A percentile compares a stretch with the other conserved stretches of the same genome.
Conservation (phyloP, 2,113 vertebrate species). For the Orthochromis malagaraziensis region DNA sequence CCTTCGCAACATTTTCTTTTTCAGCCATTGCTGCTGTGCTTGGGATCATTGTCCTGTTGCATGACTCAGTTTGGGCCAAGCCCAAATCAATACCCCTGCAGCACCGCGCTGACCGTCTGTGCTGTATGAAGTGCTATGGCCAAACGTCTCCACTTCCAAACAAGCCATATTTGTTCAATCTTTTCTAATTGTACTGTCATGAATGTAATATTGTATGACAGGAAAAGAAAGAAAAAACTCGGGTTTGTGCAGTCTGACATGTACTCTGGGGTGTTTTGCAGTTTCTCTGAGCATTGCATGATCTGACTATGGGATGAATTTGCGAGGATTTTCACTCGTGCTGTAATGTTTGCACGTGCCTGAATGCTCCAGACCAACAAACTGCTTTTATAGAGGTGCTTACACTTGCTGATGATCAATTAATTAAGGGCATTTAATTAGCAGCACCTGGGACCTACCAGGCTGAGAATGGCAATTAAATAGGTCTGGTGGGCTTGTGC, state of each 20-base stretch:
- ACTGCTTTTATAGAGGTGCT: neutral
- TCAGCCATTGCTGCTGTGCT: neutral
- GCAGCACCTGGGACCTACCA: neutral
- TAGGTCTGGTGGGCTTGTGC: neutral
- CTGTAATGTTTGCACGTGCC: neutral
- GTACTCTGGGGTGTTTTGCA: neutral
- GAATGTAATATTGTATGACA: neutral
- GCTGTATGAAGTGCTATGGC: neutral
- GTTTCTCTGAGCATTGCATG: accelerated
- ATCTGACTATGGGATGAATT: neutral
- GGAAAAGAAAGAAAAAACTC: neutral
- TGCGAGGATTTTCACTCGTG: accelerated
- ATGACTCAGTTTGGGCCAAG: neutral
- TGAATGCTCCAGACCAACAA: neutral
- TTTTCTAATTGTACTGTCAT: neutral
- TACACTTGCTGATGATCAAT: neutral
- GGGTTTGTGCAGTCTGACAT: neutral
- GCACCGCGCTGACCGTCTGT: neutral
- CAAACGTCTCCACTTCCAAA: neutral
- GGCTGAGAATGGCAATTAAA: neutral
- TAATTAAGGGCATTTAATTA: neutral
- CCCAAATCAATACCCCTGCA: neutral
- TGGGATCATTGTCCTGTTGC: neutral
- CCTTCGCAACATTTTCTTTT: accelerated
- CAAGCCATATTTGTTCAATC: neutral